Evolutionary conservation across 2,797 vertebrate genomes (phyloP).

Genomic region (Crenichthys baileyi): DNA sequence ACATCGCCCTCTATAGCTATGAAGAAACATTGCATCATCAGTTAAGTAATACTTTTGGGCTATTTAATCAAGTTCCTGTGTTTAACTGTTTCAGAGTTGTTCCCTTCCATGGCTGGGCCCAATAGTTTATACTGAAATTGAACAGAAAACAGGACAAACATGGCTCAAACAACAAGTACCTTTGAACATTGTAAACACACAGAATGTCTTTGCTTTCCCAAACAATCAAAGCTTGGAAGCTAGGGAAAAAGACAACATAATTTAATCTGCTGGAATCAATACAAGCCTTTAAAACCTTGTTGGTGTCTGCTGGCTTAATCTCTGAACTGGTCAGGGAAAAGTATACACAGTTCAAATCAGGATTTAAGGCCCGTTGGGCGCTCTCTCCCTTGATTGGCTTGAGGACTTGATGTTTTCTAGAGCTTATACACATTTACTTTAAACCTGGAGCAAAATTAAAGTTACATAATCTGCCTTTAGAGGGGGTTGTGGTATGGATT

Average conservation of each 20-base stretch:
- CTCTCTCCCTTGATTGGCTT: conserved; percentile 39
- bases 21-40: background rate
- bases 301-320: conserved; percentile 67
- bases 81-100: background rate
- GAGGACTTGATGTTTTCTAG: conserved; percentile 7
- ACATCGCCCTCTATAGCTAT: background rate
- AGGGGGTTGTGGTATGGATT: conserved; percentile 27
- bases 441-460: conserved; percentile 11
- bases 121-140: background rate
- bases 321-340: conserved; percentile 63
- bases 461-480: conserved; percentile 42
- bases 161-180: conserved; percentile 6
- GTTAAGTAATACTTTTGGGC: background rate
- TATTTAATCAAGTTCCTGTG: background rate
- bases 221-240: conserved; percentile 37
- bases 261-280: conserved; percentile 63
- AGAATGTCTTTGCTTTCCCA: conserved; percentile 9
- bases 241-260: conserved; percentile 40
- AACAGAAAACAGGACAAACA: background rate
- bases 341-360: conserved; percentile 52
- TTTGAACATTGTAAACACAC: background rate
- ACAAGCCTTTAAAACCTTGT: conserved; percentile 66
- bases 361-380: conserved; percentile 38
- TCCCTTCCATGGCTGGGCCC: too few relatives aligned
- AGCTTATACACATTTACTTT: conserved; percentile 40